Percentiles rank a stretch among this genome's conserved stretches.
These are phyloP conservation scores for Poeciliopsis turrubarensis DNA, from an alignment of 2,113 vertebrate genomes.

Conservation along the genomic window DNA sequence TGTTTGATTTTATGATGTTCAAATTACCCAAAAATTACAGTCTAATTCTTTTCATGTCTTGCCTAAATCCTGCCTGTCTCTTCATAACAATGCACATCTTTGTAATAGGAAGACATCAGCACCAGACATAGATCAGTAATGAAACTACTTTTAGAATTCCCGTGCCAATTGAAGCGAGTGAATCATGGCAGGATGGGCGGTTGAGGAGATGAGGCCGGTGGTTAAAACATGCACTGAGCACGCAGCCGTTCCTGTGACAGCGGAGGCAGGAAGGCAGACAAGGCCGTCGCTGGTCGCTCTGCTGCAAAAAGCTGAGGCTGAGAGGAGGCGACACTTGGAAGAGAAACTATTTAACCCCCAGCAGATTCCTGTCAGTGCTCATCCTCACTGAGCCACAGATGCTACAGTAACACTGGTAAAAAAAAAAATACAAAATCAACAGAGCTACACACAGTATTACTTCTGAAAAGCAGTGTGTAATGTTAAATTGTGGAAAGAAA, in stretches of 20 bases:
- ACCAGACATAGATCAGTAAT: neutral
- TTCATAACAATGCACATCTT: neutral
- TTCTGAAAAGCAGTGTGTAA: neutral
- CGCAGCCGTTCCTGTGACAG: constrained; percentile 22
- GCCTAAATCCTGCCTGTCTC: neutral
- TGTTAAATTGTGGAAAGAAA: neutral
- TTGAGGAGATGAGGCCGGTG: constrained; percentile 2
- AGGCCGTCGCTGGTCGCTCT: constrained; percentile 4
- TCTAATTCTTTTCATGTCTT: neutral
- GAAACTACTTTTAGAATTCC: neutral
- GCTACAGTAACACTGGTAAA: neutral
- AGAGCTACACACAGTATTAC: neutral
- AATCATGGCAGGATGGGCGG: constrained; percentile 5
- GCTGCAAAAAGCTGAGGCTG: constrained; percentile 21
- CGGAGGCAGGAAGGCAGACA: constrained; percentile 6
- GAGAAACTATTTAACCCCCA: constrained; percentile 42
- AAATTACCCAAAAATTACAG: neutral
- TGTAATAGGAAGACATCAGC: neutral
- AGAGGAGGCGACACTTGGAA: constrained; percentile 32
- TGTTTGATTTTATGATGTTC: constrained; percentile 16
- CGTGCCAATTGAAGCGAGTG: neutral
- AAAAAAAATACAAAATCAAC: neutral
- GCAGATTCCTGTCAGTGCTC: constrained; percentile 29
- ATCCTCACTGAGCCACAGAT: neutral
- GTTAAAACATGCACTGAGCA: constrained; percentile 5